Evolutionary conservation across 2,797 vertebrate genomes (phyloP).

Genomic region (Siniperca scherzeri): DNA sequence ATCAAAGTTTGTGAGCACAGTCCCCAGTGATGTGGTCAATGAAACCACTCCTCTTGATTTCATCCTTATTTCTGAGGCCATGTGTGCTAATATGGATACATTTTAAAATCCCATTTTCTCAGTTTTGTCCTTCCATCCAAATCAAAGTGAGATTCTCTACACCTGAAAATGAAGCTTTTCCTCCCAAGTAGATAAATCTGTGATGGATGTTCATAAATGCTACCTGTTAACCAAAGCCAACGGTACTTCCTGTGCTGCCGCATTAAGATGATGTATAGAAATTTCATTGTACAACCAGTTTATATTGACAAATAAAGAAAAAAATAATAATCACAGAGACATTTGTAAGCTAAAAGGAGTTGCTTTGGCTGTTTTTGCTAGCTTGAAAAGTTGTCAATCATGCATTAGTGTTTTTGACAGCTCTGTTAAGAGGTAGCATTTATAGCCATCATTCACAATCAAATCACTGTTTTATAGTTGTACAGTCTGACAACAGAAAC

Average conservation of each 20-base stretch:
- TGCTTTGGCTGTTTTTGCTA: background rate
- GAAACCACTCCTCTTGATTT: slow-evolving; percentile 10
- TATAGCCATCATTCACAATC: slow-evolving; percentile 35
- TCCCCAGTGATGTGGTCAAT: background rate
- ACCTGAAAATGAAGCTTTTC: background rate
- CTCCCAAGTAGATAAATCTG: background rate
- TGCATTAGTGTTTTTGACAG: slow-evolving; percentile 9
- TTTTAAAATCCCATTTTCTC: background rate
- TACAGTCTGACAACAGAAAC: slow-evolving; percentile 11
- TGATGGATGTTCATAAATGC: slow-evolving; percentile 13
- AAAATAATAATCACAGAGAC: background rate
- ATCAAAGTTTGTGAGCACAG: background rate
- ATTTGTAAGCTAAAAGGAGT: background rate
- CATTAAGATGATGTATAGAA: background rate
- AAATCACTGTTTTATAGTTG: slow-evolving; percentile 14
- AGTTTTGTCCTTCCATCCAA: background rate
- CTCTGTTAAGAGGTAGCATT: slow-evolving; percentile 22
- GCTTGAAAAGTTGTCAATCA: slow-evolving; percentile 26
- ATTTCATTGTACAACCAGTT: background rate
- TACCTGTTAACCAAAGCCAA: slow-evolving; percentile 4
- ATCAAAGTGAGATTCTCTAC: slow-evolving; percentile 2
- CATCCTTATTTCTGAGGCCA: background rate
- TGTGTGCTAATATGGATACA: background rate
- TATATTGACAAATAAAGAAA: slow-evolving; percentile 10
- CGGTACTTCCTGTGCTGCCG: background rate